Evolutionary conservation across 2,888 invertebrate genomes (phyloP).

Genomic region (Cantharis nigra): DNA sequence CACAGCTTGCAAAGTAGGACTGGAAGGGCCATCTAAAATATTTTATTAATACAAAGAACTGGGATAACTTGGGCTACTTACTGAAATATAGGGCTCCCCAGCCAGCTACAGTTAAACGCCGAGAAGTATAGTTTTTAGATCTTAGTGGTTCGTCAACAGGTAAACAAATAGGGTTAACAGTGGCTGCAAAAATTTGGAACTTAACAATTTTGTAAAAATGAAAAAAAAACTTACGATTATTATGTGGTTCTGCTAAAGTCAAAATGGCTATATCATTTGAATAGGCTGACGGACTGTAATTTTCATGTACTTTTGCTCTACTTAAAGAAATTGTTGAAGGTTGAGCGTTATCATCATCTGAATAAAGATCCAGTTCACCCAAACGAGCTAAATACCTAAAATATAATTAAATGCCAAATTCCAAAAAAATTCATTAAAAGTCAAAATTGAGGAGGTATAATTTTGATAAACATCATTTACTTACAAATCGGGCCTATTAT

Average conservation of each 20-base stretch:
- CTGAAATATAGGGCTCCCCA: constrained; percentile 78
- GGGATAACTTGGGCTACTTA: constrained; percentile 56
- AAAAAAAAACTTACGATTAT: constrained; percentile 35
- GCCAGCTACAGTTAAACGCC: constrained; percentile 75
- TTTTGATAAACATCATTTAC: constrained; percentile 41
- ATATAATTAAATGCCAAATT: constrained; percentile 19
- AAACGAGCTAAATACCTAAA: constrained; percentile 70
- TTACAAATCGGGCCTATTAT: constrained; percentile 64
- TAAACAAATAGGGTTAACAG: constrained; percentile 76
- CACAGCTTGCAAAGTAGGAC: constrained; percentile 67
- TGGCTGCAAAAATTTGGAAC: constrained; percentile 57
- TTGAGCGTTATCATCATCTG: constrained; percentile 66
- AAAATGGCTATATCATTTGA: constrained; percentile 82
- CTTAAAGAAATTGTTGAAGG: constrained; percentile 67
- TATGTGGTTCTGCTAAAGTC: constrained; percentile 61
- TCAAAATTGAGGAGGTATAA: no score
- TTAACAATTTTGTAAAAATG: not conserved
- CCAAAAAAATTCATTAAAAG: no score
- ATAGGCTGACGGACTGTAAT: constrained; percentile 60
- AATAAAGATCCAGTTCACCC: constrained; percentile 76
- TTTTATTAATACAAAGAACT: not conserved
- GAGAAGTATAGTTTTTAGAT: constrained; percentile 60
- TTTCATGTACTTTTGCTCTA: constrained; percentile 67
- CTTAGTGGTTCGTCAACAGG: constrained; percentile 64
- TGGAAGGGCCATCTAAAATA: constrained; percentile 69